Evolutionary conservation across 2,888 invertebrate species (phyloP).

Genomic region (Drosophila nr. fundita): DNA sequence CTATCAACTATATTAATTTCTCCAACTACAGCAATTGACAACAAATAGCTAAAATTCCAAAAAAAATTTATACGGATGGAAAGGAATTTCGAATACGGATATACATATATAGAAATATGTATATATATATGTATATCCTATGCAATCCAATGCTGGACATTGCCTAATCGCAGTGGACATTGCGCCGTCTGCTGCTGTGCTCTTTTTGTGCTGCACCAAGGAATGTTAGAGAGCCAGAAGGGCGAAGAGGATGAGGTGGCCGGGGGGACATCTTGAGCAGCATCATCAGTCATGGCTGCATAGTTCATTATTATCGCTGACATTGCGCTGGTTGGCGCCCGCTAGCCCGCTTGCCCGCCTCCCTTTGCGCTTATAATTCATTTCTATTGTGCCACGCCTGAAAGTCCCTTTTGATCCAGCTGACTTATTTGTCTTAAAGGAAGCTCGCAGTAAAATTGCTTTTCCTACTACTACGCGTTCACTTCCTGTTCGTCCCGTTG

Average conservation of each 20-base stretch:
- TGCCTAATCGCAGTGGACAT: slow-evolving; percentile 45
- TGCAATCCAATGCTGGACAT: slow-evolving; percentile 20
- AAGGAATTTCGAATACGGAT: neutral
- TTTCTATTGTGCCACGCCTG: slow-evolving; percentile 73
- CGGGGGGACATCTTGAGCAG: slow-evolving; percentile 25
- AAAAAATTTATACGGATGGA: neutral
- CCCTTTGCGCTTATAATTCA: slow-evolving; percentile 51
- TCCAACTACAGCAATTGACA: no score
- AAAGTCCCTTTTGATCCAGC: slow-evolving; percentile 82
- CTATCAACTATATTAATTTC: no score
- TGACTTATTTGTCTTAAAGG: slow-evolving; percentile 83
- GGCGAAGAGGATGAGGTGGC: neutral
- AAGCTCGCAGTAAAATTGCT: slow-evolving; percentile 83
- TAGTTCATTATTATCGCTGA: slow-evolving; percentile 79
- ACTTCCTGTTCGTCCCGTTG: slow-evolving; percentile 65
- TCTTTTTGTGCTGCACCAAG: slow-evolving; percentile 16
- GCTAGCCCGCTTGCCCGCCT: slow-evolving; percentile 6
- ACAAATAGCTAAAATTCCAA: neutral
- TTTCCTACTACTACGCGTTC: slow-evolving; percentile 72
- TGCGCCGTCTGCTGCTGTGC: slow-evolving; percentile 26
- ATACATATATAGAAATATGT: neutral
- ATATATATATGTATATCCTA: neutral
- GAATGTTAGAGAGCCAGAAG: neutral
- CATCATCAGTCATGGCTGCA: slow-evolving; percentile 76
- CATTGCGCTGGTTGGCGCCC: slow-evolving; percentile 48